Conservation (phyloP, 1,140 invertebrate genomes). For the Frieseomelitta varia region DNA sequence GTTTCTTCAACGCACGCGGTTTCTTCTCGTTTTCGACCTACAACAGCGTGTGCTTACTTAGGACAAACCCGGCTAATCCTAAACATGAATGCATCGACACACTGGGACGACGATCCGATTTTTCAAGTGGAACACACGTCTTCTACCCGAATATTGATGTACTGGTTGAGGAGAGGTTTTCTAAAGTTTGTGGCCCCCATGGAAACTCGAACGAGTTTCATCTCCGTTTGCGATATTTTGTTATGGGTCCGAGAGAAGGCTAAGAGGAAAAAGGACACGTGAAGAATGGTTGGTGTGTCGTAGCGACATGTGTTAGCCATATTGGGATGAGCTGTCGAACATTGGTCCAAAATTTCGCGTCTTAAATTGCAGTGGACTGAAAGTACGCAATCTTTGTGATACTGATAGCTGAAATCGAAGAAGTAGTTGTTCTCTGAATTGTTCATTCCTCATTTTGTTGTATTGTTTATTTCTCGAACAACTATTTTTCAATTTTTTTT, state of each 20-base stretch:
- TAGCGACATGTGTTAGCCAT: too few species aligned
- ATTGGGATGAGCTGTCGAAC: too few species aligned
- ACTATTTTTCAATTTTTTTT: too few species aligned
- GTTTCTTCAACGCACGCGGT: constrained; percentile 54
- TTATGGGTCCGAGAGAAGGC: not conserved
- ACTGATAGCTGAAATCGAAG: too few species aligned
- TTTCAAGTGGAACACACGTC: constrained; percentile 33
- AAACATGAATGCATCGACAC: constrained; percentile 62
- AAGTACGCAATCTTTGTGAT: too few species aligned
- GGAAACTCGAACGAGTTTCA: not conserved
- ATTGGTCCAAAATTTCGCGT: too few species aligned
- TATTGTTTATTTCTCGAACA: too few species aligned
- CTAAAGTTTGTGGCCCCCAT: not conserved
- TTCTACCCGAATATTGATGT: not conserved
- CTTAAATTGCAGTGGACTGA: too few species aligned
- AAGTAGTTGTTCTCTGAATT: too few species aligned
- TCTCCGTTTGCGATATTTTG: not conserved
- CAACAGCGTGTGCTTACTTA: constrained; percentile 58
- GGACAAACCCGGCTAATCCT: constrained; percentile 66
- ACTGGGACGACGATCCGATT: constrained; percentile 56
- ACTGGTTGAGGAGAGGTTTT: not conserved
- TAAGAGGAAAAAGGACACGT: not conserved
- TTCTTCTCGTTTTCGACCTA: constrained; percentile 45
- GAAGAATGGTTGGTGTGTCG: too few species aligned
- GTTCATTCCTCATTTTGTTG: too few species aligned